Conservation (phyloP, 2,113 vertebrate species). For the Hippocampus comes region DNA sequence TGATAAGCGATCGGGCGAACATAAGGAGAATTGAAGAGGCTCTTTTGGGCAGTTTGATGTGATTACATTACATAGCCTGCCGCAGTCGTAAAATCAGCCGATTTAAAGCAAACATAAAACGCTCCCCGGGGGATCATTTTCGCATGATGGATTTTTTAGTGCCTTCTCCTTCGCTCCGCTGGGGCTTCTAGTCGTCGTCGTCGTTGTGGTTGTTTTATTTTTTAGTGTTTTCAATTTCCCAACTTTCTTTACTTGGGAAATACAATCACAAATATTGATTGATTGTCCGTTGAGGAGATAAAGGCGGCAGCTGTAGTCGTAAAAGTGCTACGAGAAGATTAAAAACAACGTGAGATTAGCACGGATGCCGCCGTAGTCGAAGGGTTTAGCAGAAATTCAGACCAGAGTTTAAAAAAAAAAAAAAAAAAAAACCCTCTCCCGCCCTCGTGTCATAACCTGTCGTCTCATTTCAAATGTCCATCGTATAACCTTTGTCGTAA, state of each 20-base stretch:
- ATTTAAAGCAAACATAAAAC: constrained; percentile 56
- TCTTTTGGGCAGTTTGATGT: constrained; percentile 47
- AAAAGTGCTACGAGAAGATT: neutral
- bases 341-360: neutral
- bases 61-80: constrained; percentile 50
- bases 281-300: neutral
- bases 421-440: neutral
- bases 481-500: neutral
- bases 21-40: constrained; percentile 43
- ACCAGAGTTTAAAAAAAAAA: neutral
- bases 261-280: constrained; percentile 5
- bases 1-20: constrained; percentile 34
- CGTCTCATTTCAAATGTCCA: neutral
- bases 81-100: constrained; percentile 53
- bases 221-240: constrained; percentile 10
- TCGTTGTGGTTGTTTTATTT: neutral
- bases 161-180: neutral
- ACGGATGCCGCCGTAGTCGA: neutral
- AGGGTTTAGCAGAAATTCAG: neutral
- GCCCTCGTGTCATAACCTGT: neutral
- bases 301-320: neutral
- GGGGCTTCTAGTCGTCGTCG: neutral
- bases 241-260: constrained; percentile 6
- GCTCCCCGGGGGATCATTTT: constrained; percentile 48
- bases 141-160: constrained; percentile 34